phyloP scores from a whole-genome alignment of 1,140 invertebrate genomes.

The Drosophila punjabiensis region DNA sequence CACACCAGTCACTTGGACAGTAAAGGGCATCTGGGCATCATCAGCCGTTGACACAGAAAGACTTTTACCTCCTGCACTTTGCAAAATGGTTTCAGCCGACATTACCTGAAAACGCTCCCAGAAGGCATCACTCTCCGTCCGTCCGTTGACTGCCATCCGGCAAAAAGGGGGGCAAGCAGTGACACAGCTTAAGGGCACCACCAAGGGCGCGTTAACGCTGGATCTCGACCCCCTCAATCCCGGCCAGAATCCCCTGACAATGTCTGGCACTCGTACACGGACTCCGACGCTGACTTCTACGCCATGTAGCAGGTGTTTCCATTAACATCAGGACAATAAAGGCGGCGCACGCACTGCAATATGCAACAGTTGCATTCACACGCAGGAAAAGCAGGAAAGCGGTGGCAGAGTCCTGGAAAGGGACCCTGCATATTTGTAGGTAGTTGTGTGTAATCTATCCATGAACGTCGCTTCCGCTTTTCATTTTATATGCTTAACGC shows the following conservation, averaged over 20 bases:
- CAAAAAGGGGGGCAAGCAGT: neutral
- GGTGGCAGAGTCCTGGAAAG: neutral
- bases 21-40: slow-evolving; percentile 5
- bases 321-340: slow-evolving; percentile 61
- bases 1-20: neutral
- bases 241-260: slow-evolving; percentile 30
- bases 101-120: slow-evolving; percentile 39
- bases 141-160: slow-evolving; percentile 10
- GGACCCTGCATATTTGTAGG: slow-evolving; percentile 38
- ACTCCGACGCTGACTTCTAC: slow-evolving; percentile 45
- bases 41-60: slow-evolving; percentile 9
- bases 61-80: slow-evolving; percentile 26
- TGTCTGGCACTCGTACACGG: slow-evolving; percentile 40
- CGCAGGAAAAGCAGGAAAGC: slow-evolving; percentile 1
- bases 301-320: slow-evolving; percentile 35
- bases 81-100: slow-evolving; percentile 13
- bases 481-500: slow-evolving; percentile 75
- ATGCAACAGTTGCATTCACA: slow-evolving; percentile 72
- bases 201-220: neutral
- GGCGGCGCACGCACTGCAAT: slow-evolving; percentile 61
- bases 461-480: slow-evolving; percentile 71
- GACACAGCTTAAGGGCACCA: slow-evolving; percentile 29
- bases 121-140: slow-evolving; percentile 34
- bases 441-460: slow-evolving; percentile 76
- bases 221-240: slow-evolving; percentile 13